phyloP scores from a whole-genome alignment of 2,797 vertebrate genomes.

The Danio aesculapii region DNA sequence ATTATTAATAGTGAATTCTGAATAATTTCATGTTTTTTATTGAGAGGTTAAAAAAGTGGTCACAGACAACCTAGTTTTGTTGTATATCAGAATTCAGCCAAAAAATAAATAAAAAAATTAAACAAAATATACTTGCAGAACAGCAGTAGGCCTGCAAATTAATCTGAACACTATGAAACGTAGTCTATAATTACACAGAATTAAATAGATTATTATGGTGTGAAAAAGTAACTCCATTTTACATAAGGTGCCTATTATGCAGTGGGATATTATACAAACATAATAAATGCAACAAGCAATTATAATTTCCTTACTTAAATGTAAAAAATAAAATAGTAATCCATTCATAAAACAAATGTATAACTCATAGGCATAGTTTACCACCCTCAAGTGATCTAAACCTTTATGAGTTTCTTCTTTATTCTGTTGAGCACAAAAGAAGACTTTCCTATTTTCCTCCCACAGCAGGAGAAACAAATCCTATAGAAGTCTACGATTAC shows the following conservation, averaged over 20 bases:
- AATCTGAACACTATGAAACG: not conserved
- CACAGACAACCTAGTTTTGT: not conserved
- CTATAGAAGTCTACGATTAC: too few relatives aligned
- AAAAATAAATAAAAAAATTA: not conserved
- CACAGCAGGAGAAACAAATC: too few relatives aligned
- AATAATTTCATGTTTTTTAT: too few relatives aligned
- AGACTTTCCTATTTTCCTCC: too few relatives aligned
- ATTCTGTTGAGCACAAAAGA: too few relatives aligned
- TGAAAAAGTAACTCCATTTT: not conserved
- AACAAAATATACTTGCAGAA: not conserved
- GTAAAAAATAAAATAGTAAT: not conserved
- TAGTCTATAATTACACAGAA: not conserved
- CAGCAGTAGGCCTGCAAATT: not conserved
- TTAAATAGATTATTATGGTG: not conserved
- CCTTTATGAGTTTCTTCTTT: too few relatives aligned
- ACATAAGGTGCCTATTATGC: not conserved
- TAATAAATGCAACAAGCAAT: not conserved
- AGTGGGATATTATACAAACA: not conserved
- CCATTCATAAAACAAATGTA: not conserved
- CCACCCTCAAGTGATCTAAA: too few relatives aligned
- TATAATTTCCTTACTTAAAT: not conserved
- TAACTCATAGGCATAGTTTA: not conserved
- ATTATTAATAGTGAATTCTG: too few relatives aligned
- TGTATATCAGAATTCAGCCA: not conserved
- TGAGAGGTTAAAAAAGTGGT: too few relatives aligned